phyloP scores from a whole-genome alignment of 2,888 invertebrate species.

The Leptinotarsa rubiginosa region DNA sequence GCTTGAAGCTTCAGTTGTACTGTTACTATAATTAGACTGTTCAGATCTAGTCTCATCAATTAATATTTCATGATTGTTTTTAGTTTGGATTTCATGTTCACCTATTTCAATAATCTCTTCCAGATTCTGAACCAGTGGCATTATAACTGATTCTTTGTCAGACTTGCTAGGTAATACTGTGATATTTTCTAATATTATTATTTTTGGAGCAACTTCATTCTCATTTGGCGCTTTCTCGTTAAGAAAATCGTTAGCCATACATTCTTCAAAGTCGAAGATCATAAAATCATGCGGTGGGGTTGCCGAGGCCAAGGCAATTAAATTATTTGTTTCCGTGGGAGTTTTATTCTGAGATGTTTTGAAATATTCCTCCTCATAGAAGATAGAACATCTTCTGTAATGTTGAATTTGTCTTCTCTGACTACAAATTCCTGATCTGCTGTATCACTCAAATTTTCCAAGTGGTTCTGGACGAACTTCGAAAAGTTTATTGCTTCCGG shows the following conservation, averaged over 20 bases:
- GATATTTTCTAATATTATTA: too few relatives aligned
- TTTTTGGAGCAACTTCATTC: too few relatives aligned
- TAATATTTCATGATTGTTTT: background rate
- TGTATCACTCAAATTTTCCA: background rate
- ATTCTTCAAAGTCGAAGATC: constrained; percentile 8
- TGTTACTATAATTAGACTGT: constrained; percentile 4
- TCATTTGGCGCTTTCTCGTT: background rate
- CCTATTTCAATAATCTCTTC: constrained; percentile 6
- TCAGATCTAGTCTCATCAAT: background rate
- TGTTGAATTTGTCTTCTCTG: constrained; percentile 1
- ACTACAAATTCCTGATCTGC: constrained; percentile 8
- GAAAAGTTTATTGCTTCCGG: constrained; percentile 2
- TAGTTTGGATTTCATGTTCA: background rate
- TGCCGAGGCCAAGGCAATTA: background rate
- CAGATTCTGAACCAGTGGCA: constrained; percentile 16
- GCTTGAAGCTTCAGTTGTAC: background rate
- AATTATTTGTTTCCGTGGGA: constrained; percentile 1
- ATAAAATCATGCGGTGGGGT: background rate
- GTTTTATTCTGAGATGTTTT: background rate
- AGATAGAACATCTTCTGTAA: background rate
- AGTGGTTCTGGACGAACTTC: background rate
- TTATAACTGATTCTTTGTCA: constrained; percentile 13
- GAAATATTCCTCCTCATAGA: constrained; percentile 8
- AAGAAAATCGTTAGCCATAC: background rate
- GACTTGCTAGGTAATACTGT: background rate